Evolutionary conservation across 2,888 invertebrate species (phyloP).

Genomic region (Papilio demoleus): DNA sequence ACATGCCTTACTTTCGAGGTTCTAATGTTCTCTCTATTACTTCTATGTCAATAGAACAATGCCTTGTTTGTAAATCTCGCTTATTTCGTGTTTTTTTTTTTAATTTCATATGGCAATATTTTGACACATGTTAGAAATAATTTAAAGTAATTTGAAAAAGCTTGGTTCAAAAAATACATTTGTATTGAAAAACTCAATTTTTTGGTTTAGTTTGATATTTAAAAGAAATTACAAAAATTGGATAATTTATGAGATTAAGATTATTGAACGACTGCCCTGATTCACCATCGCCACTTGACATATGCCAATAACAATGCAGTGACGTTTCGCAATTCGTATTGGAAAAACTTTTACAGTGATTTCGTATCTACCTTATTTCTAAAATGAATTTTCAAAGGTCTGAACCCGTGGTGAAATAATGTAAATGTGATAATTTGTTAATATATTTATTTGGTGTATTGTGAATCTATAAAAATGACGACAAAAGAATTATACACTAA

Average conservation of each 20-base stretch:
- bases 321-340: slow-evolving; percentile 72
- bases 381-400: slow-evolving; percentile 71
- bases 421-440: slow-evolving; percentile 47
- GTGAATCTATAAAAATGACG: slow-evolving; percentile 67
- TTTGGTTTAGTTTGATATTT: too few species aligned
- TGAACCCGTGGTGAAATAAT: slow-evolving; percentile 72
- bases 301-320: slow-evolving; percentile 57
- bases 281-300: slow-evolving; percentile 44
- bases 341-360: slow-evolving; percentile 60
- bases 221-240: not conserved
- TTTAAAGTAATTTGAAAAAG: too few species aligned
- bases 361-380: slow-evolving; percentile 72
- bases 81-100: too few species aligned
- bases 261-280: slow-evolving; percentile 29
- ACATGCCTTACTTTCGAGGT: too few species aligned
- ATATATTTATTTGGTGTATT: slow-evolving; percentile 46
- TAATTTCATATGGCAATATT: not conserved
- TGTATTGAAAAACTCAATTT: not conserved
- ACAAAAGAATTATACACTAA: slow-evolving; percentile 81
- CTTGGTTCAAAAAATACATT: too few species aligned
- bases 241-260: too few species aligned
- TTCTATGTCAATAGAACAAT: too few species aligned
- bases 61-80: too few species aligned
- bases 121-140: too few species aligned
- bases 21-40: too few species aligned